Evolutionary conservation across 2,113 vertebrate genomes (phyloP).

Genomic region (Regulus satrapa): DNA sequence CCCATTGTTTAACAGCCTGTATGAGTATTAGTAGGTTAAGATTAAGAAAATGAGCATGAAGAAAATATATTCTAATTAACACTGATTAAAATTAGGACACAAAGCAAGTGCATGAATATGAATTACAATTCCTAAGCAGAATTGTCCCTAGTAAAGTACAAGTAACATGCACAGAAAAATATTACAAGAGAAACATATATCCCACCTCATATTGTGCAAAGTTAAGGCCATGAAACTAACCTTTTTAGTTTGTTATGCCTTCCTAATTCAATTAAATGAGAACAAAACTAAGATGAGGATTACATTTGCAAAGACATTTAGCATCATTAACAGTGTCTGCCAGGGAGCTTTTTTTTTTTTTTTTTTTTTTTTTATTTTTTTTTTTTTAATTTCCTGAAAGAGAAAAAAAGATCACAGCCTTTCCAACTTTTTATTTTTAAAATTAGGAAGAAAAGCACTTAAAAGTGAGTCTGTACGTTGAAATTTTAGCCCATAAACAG

Average conservation of each 20-base stretch:
- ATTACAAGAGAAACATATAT: background rate
- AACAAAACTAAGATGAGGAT: slow-evolving; percentile 23
- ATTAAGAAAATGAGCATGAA: background rate
- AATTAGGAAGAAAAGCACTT: background rate
- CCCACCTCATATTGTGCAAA: background rate
- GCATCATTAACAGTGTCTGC: background rate
- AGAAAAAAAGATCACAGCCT: background rate
- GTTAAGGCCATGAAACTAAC: slow-evolving; percentile 18
- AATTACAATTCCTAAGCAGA: background rate
- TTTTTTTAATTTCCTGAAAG: background rate
- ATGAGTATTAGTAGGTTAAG: background rate
- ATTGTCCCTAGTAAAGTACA: background rate
- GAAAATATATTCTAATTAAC: slow-evolving; percentile 53
- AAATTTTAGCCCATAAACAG: background rate
- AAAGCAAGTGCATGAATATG: background rate
- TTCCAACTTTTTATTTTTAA: background rate
- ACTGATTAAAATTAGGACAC: slow-evolving; percentile 22
- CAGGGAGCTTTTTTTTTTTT: background rate
- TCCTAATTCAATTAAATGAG: slow-evolving; percentile 52
- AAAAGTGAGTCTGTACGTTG: background rate
- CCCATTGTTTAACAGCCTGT: background rate
- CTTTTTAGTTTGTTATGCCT: slow-evolving; percentile 16
- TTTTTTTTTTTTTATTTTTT: background rate
- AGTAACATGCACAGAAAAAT: background rate
- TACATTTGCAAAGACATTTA: slow-evolving; percentile 39